Conservation (phyloP, 2,888 invertebrate genomes). For the Spialia ferax region DNA sequence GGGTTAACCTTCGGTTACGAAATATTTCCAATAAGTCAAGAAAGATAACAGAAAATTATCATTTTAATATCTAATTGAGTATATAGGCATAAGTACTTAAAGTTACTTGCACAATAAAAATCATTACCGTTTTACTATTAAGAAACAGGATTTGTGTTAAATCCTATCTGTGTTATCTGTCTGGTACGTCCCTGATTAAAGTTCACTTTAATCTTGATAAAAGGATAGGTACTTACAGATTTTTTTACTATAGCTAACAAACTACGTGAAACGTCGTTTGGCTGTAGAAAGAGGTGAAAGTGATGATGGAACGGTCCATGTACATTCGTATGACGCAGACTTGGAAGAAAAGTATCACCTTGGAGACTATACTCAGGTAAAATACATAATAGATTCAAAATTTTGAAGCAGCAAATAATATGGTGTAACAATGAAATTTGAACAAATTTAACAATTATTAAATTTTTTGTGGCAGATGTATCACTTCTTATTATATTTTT, state of each 20-base stretch:
- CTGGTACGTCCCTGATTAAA: no score
- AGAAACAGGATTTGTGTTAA: slow-evolving; percentile 9
- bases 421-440: no score
- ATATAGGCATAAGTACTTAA: no score
- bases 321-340: slow-evolving; percentile 62
- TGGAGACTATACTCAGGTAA: slow-evolving; percentile 79
- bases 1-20: background rate
- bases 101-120: background rate
- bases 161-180: slow-evolving; percentile 10
- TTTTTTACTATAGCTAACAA: slow-evolving; percentile 55
- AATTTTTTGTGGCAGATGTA: no score
- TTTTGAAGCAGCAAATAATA: no score
- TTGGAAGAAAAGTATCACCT: slow-evolving; percentile 87
- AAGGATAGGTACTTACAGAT: no score
- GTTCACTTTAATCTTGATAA: no score
- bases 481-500: no score
- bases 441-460: no score
- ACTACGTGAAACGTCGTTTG: slow-evolving; percentile 56
- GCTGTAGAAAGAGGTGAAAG: slow-evolving; percentile 66
- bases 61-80: background rate
- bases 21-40: background rate
- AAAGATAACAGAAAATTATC: background rate
- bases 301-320: slow-evolving; percentile 65
- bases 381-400: no score
- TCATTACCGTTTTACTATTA: slow-evolving; percentile 6